Evolutionary conservation across 2,113 vertebrate species (phyloP).

Genomic region (Sceloporus tristichus): DNA sequence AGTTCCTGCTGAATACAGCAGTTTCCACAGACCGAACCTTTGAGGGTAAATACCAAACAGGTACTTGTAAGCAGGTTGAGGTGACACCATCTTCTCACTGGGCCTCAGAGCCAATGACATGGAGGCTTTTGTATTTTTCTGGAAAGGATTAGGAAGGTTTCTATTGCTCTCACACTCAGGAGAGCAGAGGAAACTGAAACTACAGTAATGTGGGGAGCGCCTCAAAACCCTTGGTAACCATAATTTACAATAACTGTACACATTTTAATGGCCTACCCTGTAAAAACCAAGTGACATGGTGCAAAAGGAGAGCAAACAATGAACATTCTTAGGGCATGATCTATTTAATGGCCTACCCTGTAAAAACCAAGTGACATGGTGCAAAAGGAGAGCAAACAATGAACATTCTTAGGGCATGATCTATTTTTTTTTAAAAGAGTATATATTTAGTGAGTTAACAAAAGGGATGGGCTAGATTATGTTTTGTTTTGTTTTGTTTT

Average conservation of each 20-base stretch:
- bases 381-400: not conserved
- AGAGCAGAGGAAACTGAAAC: not conserved
- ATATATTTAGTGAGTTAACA: not conserved
- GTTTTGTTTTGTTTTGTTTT: too few species aligned
- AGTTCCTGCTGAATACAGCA: slow-evolving; percentile 16
- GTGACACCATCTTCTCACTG: not conserved
- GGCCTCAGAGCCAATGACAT: not conserved
- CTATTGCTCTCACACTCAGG: not conserved
- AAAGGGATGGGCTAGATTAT: not conserved
- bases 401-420: not conserved
- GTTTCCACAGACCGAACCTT: slow-evolving; percentile 2
- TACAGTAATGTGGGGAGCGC: not conserved
- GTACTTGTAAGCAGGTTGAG: not conserved
- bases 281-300: not conserved
- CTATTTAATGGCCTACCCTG: not conserved
- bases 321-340: not conserved
- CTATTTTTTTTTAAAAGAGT: too few species aligned
- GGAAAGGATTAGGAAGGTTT: not conserved
- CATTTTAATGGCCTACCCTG: not conserved
- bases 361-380: not conserved
- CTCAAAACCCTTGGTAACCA: not conserved
- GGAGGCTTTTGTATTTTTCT: not conserved
- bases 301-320: not conserved
- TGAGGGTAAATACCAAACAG: slow-evolving; percentile 10
- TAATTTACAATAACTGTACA: not conserved